A percentile compares a stretch with the other conserved stretches of the same genome.
Conservation (phyloP, 2,797 vertebrate species). For the Pteronotus mesoamericanus region DNA sequence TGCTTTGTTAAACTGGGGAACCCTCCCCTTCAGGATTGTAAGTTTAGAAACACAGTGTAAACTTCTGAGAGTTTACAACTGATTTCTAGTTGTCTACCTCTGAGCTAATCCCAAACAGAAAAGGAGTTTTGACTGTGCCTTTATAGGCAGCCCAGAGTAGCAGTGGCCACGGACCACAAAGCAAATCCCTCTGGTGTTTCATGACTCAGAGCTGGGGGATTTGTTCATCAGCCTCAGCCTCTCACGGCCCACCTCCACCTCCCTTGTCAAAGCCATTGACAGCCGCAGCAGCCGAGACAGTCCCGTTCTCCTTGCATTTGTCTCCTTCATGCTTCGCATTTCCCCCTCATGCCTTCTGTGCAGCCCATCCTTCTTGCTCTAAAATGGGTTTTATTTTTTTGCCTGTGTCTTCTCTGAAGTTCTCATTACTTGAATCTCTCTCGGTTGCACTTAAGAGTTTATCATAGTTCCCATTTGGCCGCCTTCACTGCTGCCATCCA, state of each 20-base stretch:
- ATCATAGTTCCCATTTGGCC: background rate
- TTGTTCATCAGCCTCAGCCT: background rate
- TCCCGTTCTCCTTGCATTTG: conserved; percentile 53
- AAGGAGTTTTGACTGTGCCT: background rate
- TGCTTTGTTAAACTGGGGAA: background rate
- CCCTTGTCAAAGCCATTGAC: conserved; percentile 44
- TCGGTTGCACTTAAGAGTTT: background rate
- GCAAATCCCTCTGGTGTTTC: conserved; percentile 38
- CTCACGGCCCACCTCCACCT: background rate
- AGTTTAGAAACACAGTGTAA: background rate
- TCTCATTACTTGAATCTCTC: conserved; percentile 29
- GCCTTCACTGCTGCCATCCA: background rate
- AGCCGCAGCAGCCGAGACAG: background rate
- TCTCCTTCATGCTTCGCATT: background rate
- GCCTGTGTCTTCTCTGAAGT: conserved; percentile 38
- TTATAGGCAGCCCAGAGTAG: rapidly evolving
- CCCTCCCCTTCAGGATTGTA: background rate
- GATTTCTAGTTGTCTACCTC: background rate
- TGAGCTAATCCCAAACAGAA: background rate
- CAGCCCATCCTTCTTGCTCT: background rate
- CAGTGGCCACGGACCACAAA: background rate
- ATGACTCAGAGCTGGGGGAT: background rate
- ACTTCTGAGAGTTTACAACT: background rate
- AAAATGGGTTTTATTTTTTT: conserved; percentile 38
- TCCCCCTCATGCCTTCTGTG: background rate